Conservation (phyloP, 2,113 vertebrate species). For the Vulpes ferrilata region DNA sequence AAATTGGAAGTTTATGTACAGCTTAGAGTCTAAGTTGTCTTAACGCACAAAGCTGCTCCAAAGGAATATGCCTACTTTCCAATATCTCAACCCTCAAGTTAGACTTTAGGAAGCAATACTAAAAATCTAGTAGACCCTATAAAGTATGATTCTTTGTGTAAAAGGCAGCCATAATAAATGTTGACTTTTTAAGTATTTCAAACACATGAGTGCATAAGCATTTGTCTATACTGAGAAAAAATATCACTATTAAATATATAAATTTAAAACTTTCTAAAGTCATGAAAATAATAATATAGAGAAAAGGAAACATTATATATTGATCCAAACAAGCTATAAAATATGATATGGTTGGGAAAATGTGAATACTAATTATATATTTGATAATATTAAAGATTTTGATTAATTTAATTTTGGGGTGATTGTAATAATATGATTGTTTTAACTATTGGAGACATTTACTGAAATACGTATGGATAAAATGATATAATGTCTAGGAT, state of each 20-base stretch:
- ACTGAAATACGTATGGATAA: conserved; percentile 8
- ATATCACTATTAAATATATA: neutral
- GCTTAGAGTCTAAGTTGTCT: neutral
- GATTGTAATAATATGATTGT: neutral
- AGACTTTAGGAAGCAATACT: conserved; percentile 14
- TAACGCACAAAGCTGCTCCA: neutral
- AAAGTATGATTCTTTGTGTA: neutral
- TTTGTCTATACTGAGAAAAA: neutral
- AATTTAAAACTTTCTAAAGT: conserved; percentile 34
- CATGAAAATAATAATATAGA: neutral
- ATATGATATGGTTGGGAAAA: neutral
- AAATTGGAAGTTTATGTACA: neutral
- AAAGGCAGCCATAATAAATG: neutral
- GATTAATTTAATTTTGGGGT: neutral
- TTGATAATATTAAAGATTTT: conserved; percentile 28
- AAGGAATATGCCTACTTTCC: neutral
- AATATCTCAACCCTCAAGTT: neutral
- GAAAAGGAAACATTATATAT: conserved; percentile 36
- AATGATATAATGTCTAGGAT: neutral
- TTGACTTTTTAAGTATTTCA: neutral
- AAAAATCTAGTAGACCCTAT: neutral
- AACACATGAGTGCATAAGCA: neutral
- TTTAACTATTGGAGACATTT: neutral
- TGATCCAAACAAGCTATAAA: neutral
- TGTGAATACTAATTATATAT: conserved; percentile 26